phyloP scores from a whole-genome alignment of 2,888 invertebrate species.

The Acrobasis repandana region DNA sequence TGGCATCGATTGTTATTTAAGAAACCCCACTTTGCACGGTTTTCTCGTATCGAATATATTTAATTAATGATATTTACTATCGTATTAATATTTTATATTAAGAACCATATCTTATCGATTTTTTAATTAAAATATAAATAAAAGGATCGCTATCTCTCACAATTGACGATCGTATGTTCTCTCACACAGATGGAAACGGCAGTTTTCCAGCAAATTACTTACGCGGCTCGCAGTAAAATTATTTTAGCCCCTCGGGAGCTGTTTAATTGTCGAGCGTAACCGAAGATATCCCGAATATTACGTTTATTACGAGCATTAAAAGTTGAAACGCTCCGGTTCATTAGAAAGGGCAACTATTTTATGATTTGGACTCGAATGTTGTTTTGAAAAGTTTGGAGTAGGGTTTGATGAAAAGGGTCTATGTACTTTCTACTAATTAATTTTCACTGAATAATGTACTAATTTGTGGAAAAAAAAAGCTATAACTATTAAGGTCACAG shows the following conservation, averaged over 20 bases:
- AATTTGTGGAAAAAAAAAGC: too few relatives aligned
- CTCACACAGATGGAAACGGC: slow-evolving; percentile 3
- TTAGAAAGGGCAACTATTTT: slow-evolving; percentile 10
- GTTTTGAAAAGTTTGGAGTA: not conserved
- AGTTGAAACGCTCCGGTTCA: slow-evolving; percentile 34
- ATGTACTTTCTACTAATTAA: too few relatives aligned
- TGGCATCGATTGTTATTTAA: too few relatives aligned
- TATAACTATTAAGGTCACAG: too few relatives aligned
- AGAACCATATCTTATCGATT: too few relatives aligned
- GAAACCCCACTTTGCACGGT: too few relatives aligned
- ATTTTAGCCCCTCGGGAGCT: slow-evolving; percentile 2
- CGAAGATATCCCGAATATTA: slow-evolving; percentile 22
- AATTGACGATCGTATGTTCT: not conserved
- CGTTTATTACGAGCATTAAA: slow-evolving; percentile 30
- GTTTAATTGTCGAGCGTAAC: slow-evolving; percentile 13
- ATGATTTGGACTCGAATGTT: not conserved
- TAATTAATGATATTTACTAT: too few relatives aligned
- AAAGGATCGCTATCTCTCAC: not conserved
- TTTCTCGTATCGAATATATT: too few relatives aligned
- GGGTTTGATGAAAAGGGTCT: not conserved
- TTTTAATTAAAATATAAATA: too few relatives aligned
- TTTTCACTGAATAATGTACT: too few relatives aligned
- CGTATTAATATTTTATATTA: too few relatives aligned
- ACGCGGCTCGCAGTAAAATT: slow-evolving; percentile 11
- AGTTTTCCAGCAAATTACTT: slow-evolving; percentile 14